A percentile compares a stretch with the other conserved stretches of the same genome.
Evolutionary conservation across 2,797 vertebrate genomes (phyloP).

Genomic region (Acridotheres tristis): DNA sequence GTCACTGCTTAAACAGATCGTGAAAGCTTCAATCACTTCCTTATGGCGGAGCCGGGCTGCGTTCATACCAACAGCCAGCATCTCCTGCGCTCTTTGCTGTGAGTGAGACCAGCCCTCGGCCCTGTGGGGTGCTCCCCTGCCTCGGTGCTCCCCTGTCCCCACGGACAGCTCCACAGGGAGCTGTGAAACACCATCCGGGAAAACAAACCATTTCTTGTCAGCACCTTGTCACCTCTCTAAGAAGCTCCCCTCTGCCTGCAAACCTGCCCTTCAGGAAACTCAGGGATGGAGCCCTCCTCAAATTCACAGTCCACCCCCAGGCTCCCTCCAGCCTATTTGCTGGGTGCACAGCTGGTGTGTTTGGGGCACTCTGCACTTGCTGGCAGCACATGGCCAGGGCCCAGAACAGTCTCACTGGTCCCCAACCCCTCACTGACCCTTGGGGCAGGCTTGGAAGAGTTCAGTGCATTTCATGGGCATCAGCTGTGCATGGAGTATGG

Average conservation of each 20-base stretch:
- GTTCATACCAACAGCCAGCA: not conserved
- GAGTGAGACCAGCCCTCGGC: accelerated
- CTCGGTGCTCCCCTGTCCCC: not conserved
- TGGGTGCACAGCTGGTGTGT: not conserved
- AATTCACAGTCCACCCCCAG: accelerated
- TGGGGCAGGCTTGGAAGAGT: not conserved
- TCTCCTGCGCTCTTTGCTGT: not conserved
- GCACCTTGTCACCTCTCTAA: not conserved
- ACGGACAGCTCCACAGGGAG: not conserved
- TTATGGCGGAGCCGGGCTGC: slow-evolving; percentile 29
- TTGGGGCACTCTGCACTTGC: accelerated
- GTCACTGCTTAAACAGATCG: slow-evolving; percentile 70
- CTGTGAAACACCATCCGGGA: not conserved
- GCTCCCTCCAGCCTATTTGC: not conserved
- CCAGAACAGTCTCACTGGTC: not conserved
- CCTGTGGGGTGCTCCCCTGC: not conserved
- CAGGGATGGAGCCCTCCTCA: not conserved
- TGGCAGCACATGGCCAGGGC: not conserved
- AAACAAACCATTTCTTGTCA: not conserved
- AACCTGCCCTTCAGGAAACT: not conserved
- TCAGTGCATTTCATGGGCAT: accelerated
- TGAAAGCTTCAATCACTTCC: slow-evolving; percentile 72
- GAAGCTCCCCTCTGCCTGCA: not conserved
- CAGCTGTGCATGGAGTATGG: not conserved
- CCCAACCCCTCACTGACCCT: not conserved